A percentile compares a stretch with the other conserved stretches of the same genome.
These are phyloP conservation scores for Blastobasis adustella DNA, from an alignment of 2,888 invertebrate genomes.

Conservation along the genomic window DNA sequence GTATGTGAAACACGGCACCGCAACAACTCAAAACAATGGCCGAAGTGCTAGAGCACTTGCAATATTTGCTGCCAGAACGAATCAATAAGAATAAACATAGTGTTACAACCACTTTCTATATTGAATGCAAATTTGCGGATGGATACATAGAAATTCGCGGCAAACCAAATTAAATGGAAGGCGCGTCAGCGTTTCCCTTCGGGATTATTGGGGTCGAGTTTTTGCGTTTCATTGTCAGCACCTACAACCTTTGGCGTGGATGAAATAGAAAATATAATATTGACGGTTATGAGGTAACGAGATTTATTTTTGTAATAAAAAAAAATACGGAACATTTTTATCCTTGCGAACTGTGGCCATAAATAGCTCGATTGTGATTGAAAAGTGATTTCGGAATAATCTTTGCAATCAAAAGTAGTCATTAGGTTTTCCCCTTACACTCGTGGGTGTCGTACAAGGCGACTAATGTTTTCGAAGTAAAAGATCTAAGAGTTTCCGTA, in stretches of 20 bases:
- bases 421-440: too few relatives aligned
- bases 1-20: neutral
- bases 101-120: neutral
- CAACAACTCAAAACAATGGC: neutral
- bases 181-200: neutral
- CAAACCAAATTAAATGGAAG: neutral
- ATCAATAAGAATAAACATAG: neutral
- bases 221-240: too few relatives aligned
- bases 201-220: too few relatives aligned
- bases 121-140: neutral
- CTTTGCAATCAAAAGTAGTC: neutral
- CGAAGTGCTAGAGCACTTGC: neutral
- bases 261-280: too few relatives aligned
- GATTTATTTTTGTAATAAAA: too few relatives aligned
- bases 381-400: neutral
- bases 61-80: constrained; percentile 1
- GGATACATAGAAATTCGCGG: neutral
- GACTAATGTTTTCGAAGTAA: too few relatives aligned
- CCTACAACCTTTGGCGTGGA: too few relatives aligned
- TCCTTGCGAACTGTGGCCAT: too few relatives aligned
- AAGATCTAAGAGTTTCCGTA: too few relatives aligned
- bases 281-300: too few relatives aligned
- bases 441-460: too few relatives aligned
- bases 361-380: neutral
- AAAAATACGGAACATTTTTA: too few relatives aligned